phyloP scores from a whole-genome alignment of 1,140 invertebrate species.

The Portunus trituberculatus region DNA sequence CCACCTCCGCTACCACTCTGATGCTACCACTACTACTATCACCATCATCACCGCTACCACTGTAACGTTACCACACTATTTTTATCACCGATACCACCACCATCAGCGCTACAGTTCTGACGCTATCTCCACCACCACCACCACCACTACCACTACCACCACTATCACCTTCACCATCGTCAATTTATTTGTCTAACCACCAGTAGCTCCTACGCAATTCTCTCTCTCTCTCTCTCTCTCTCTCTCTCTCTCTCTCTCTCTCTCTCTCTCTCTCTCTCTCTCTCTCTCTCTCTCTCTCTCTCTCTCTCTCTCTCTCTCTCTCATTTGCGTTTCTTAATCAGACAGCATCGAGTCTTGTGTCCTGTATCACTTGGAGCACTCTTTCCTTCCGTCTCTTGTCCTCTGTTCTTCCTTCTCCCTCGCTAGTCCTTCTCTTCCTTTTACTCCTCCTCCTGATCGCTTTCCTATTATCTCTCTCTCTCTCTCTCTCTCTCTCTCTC shows the following conservation, averaged over 20 bases:
- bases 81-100: background rate
- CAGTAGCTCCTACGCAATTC: background rate
- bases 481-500: background rate
- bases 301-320: background rate
- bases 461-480: background rate
- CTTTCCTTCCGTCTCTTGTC: background rate
- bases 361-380: background rate
- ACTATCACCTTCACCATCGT: background rate
- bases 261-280: conserved; percentile 25
- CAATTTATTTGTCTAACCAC: background rate
- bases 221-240: background rate
- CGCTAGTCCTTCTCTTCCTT: background rate
- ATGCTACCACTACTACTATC: too few species aligned
- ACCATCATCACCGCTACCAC: background rate
- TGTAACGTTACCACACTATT: background rate
- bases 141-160: background rate
- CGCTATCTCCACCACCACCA: background rate
- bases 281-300: background rate
- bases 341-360: background rate
- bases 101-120: background rate
- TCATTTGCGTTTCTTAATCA: background rate
- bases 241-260: conserved; percentile 19
- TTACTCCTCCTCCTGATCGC: background rate
- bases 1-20: too few species aligned
- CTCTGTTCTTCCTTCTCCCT: background rate